These are phyloP conservation scores for Acromyrmex heyeri DNA, from an alignment of 1,140 invertebrate genomes.

Conservation along the genomic window DNA sequence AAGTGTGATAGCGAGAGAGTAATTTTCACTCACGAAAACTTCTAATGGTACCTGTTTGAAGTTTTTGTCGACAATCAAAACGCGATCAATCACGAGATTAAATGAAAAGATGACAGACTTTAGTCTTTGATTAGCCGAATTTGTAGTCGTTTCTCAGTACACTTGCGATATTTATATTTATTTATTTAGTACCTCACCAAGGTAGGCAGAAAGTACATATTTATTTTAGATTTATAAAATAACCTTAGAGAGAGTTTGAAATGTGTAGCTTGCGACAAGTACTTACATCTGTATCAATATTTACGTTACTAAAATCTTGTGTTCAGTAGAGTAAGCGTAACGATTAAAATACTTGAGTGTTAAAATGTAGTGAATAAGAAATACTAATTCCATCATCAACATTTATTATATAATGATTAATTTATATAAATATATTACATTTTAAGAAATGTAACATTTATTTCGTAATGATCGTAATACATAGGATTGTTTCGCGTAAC, in stretches of 20 bases:
- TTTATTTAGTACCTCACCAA: neutral
- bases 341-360: conserved; percentile 31
- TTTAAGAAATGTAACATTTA: conserved; percentile 39
- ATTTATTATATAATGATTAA: conserved; percentile 50
- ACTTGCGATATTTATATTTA: conserved; percentile 28
- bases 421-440: conserved; percentile 53
- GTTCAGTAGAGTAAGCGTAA: conserved; percentile 49
- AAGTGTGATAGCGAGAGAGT: conserved; percentile 29
- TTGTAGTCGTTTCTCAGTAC: conserved; percentile 53
- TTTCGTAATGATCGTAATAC: conserved; percentile 29
- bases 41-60: conserved; percentile 64
- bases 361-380: conserved; percentile 31
- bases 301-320: conserved; percentile 32
- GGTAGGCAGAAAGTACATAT: conserved; percentile 35
- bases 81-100: conserved; percentile 19
- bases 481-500: neutral
- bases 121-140: conserved; percentile 13
- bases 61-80: conserved; percentile 25
- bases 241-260: conserved; percentile 33
- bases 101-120: conserved; percentile 6
- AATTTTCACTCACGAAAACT: conserved; percentile 63
- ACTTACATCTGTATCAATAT: conserved; percentile 29
- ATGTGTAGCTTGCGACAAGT: conserved; percentile 45
- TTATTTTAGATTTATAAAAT: conserved; percentile 53
- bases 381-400: conserved; percentile 27